Base-by-base conservation (phyloP, 2,888 invertebrate species). In the Apotomis betuletana region DNA sequence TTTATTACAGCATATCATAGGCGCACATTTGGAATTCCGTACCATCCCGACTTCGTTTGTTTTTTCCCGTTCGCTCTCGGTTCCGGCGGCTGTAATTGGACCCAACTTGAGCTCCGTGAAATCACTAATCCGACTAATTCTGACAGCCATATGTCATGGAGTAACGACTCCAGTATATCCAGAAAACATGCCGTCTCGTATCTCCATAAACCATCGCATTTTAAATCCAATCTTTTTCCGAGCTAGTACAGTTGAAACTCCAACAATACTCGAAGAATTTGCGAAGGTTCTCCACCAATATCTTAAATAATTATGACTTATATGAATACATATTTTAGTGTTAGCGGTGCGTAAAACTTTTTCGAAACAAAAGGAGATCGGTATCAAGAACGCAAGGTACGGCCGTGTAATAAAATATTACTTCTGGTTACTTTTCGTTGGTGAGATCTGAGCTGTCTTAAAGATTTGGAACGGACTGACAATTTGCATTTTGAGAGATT, bases 81-180 rank as follows among this genome's bases (percentile, higher is more conserved):
- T 89, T 90, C 88, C 89, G 86, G 86, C 81, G 87, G 79, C 76
- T 83, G 87, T 92, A 92, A 93, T 92, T 92, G 91, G 92, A 92
- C 88, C 82, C 92, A 85, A 83, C 85, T 79, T 79, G 85, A 83
- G 84, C 88, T 83, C 91, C 91, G 90, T 92, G 89, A 92, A 92
- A 93, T 92, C 90, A 92, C 91, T 92, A 93, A 93, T 92, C 92
- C 90, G 87, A 87, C 91, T 92, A 92, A 92, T 92, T 92, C 88
- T 91, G 92, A 92, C 92, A 91, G 88, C 91, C 91, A 92, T 92
- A 93, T 92, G 93, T 93, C 91, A 92, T 85, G 85, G 80, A 76
- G 83, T 91, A 92, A 92, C 90, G 90, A 91, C 84, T 78, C 80
- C 83, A 84, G 83, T 74, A 75, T 77, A 77, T 65, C 57, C 55